These are phyloP conservation scores for Trichonephila clavipes DNA, from an alignment of 1,140 invertebrate species.

Conservation along the genomic window DNA sequence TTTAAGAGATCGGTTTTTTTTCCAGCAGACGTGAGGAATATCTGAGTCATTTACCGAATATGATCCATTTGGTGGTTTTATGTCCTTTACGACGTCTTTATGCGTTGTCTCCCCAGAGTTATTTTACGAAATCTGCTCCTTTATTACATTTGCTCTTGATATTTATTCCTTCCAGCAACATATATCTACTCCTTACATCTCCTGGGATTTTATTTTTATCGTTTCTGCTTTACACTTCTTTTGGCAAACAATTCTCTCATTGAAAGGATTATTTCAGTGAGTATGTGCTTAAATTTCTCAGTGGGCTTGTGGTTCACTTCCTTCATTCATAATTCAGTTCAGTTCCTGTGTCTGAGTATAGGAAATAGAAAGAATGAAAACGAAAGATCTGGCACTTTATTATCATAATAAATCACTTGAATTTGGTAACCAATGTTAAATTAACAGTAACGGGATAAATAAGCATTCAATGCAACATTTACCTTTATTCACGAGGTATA, in stretches of 20 bases:
- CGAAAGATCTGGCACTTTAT: too few relatives aligned
- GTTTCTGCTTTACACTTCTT: not conserved
- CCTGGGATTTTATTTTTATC: constrained; percentile 5
- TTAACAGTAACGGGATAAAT: too few relatives aligned
- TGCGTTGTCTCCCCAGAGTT: constrained; percentile 22
- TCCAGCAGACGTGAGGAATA: not conserved
- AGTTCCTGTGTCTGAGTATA: not conserved
- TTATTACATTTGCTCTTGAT: constrained; percentile 34
- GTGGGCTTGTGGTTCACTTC: not conserved
- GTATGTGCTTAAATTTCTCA: constrained; percentile 1
- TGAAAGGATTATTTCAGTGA: not conserved
- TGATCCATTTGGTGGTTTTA: constrained; percentile 31
- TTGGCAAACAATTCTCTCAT: not conserved
- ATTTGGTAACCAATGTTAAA: too few relatives aligned
- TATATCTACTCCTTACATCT: constrained; percentile 14
- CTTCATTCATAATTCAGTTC: not conserved
- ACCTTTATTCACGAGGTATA: too few relatives aligned
- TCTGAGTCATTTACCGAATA: constrained; percentile 35
- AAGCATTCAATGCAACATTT: too few relatives aligned
- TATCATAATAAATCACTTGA: too few relatives aligned
- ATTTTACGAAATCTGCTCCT: constrained; percentile 32
- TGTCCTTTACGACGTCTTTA: constrained; percentile 29
- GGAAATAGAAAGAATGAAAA: not conserved
- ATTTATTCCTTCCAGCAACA: constrained; percentile 25
- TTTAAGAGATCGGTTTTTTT: not conserved